Evolutionary conservation across 1,140 invertebrate genomes (phyloP).

Genomic region (Sarcophaga bullata): DNA sequence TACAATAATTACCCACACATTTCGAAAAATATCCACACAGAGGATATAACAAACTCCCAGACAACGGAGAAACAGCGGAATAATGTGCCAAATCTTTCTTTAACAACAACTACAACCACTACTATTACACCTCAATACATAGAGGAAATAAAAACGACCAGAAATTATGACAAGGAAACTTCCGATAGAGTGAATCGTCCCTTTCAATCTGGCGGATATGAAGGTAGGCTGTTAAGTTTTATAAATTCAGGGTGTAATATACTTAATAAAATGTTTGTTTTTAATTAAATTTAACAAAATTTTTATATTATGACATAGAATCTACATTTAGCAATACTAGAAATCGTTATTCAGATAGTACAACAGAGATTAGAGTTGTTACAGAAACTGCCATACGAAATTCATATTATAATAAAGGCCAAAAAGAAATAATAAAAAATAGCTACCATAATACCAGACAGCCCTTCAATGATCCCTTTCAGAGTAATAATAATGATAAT

Average conservation of each 20-base stretch:
- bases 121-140: background rate
- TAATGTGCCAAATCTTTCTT: conserved; percentile 4
- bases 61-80: background rate
- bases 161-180: background rate
- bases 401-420: background rate
- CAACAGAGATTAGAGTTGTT: background rate
- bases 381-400: conserved; percentile 5
- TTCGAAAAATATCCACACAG: background rate
- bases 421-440: conserved; percentile 16
- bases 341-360: background rate
- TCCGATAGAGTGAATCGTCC: background rate
- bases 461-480: conserved; percentile 44
- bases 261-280: too few species aligned
- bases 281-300: too few species aligned
- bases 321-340: background rate
- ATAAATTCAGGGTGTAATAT: background rate
- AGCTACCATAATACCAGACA: conserved; percentile 9
- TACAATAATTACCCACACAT: background rate
- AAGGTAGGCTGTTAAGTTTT: background rate
- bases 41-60: background rate
- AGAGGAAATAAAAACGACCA: background rate
- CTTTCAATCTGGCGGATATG: background rate
- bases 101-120: background rate
- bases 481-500: conserved; percentile 43
- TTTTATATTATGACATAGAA: background rate